Base-by-base conservation (phyloP, 2,888 invertebrate genomes). In the Patella ulyssiponensis region DNA sequence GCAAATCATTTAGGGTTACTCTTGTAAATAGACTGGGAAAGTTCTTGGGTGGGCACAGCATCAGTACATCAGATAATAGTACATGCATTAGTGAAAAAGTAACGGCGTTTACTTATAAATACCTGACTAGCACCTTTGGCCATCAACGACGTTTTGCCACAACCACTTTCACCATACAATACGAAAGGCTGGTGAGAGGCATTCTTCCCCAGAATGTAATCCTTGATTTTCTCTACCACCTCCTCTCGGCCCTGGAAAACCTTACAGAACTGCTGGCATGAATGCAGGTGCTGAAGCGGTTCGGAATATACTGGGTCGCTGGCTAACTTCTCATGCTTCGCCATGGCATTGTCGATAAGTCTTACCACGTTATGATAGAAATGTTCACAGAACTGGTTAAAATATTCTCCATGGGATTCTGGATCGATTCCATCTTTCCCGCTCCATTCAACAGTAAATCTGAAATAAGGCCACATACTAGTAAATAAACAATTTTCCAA, bases 121-220 rank as follows among this genome's bases (percentile, higher is more conserved):
- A 90, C 91, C 88, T 89, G 85, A 77, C 90, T 95, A 0, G 98
- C 97, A 80, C 96, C 96, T 92, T 98, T 98, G 0, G 99, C 96
- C 79, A 99, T 93, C 0, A 99, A 93, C 23, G 98, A 98, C 0
- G 99, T 99, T 92, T 99, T 99, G 0, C 99, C 99, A 90, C 98
- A 98, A 69, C 99, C 99, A 89, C 98, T 97, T 92, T 97, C 97
- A 56, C 99, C 99, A 90, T 97, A 97, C 77, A 98, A 93, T 27
- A 98, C 96, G 79, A 98, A 93, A 1, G 98, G 97, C 89, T 97
- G 96, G 88, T 96, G 96, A 20, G 95, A 95, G 44, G 80, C 80
- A 69, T 83, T 82, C 20, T 14, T 64, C 71, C 95, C 96, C 0
- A 84, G 73, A 17, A 91, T 84, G 79, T 91, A 91, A 27, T 87